Evolutionary conservation across 2,888 invertebrate genomes (phyloP), one percentile per base, ranked within the genome.

Genomic region (Didymodactylos carnosus): DNA sequence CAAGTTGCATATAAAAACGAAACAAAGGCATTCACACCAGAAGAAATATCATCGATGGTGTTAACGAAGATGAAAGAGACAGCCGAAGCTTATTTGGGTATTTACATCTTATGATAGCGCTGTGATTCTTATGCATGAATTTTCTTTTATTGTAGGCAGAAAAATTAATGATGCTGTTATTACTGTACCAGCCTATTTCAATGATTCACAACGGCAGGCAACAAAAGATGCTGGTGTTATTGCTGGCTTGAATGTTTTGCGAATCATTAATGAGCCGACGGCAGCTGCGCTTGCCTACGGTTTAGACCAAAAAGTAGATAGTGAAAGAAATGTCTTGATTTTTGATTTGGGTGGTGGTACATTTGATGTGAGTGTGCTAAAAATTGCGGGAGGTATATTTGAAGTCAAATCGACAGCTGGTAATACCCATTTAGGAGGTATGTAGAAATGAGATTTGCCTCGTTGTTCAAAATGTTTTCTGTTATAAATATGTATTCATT

Each of bases 361-460:
- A 78, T 94, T 94, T 83, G 94, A 94, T 86, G 94, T 94, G 40
- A 93, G 93, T 75, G 90, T 94, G 80, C 86, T 94, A 79, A 92
- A 92, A 78, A 94, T 94, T 81, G 93, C 93, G 84, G 92, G 94
- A 88, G 93, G 84, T 87, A 87, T 88, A 77, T 94, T 94, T 83
- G 94, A 94, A 82, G 94, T 93, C 69, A 92, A 91, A 80, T 90
- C 93, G 10, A 94, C 92, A 19, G 91, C 92, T 76, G 93, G 93
- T 53, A 93, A 94, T 91, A 94, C 88, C 88, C 93, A 87, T 81
- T 87, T 92, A 84, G 92, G 92, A 79, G 92, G n/a, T n/a, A n/a
- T n/a, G n/a, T n/a, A n/a, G n/a, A n/a, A n/a, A n/a, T n/a, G n/a
- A n/a, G n/a, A n/a, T n/a, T n/a, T n/a, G n/a, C n/a, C n/a, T n/a